These are phyloP conservation scores for Volucella inanis DNA, from an alignment of 2,888 invertebrate species.

Conservation along the genomic window DNA sequence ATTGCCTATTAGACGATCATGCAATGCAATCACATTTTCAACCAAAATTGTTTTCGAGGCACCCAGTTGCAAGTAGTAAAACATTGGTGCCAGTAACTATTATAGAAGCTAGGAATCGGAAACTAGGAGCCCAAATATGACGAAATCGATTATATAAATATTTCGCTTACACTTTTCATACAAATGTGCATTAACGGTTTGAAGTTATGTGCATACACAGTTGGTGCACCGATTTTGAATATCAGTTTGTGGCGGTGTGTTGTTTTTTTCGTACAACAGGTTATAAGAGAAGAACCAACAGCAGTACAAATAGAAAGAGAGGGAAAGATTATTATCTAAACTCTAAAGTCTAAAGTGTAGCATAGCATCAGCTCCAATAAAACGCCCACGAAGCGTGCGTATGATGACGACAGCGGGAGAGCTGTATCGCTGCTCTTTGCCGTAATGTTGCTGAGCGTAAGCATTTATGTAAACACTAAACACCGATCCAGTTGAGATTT, in stretches of 20 bases:
- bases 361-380: slow-evolving; percentile 40
- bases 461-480: slow-evolving; percentile 22
- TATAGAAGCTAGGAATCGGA: too few species aligned
- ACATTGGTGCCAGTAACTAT: not conserved
- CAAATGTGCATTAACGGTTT: slow-evolving; percentile 49
- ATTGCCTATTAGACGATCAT: too few species aligned
- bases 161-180: slow-evolving; percentile 46
- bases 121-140: too few species aligned
- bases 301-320: slow-evolving; percentile 23
- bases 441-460: slow-evolving; percentile 46
- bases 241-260: not conserved
- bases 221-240: slow-evolving; percentile 51
- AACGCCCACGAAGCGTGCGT: slow-evolving; percentile 62
- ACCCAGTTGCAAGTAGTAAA: not conserved
- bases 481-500: slow-evolving; percentile 34
- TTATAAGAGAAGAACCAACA: slow-evolving; percentile 25
- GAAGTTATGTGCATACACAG: slow-evolving; percentile 22
- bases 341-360: slow-evolving; percentile 4
- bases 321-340: slow-evolving; percentile 36
- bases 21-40: too few species aligned
- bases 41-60: too few species aligned
- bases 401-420: slow-evolving; percentile 55
- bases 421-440: slow-evolving; percentile 33
- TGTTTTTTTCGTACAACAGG: slow-evolving; percentile 54
- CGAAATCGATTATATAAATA: slow-evolving; percentile 35